Base-by-base conservation (phyloP, 2,888 invertebrate genomes). In the Melanchra persicariae region DNA sequence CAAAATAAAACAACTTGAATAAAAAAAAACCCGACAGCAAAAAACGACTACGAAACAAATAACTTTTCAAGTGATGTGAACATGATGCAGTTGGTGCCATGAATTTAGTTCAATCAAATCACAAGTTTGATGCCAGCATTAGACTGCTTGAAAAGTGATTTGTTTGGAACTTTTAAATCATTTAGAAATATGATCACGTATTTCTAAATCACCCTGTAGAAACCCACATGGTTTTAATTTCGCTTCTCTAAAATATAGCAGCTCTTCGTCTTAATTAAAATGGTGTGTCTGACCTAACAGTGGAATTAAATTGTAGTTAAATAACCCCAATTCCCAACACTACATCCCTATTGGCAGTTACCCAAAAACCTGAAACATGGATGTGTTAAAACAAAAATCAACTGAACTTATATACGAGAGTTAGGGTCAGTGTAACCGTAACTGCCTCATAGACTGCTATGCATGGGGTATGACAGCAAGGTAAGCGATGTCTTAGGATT, bases 241-340 rank as follows among this genome's bases (percentile, higher is more conserved):
- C 9, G 17, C 22, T 17, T 37, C 3, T 12, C 19, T 49, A 24
- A 70, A 70, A 51, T 45, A 30, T 24, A 37, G 17, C n/a, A 57
- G 37, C 26, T 1, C 26, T 58, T 12, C 22, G 22, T 54, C 22
- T 59, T 54, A 63, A 72, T 63, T 79, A 45, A 54, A 52, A 49
- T 43, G n/a, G 52, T 26, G 15, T 40, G 47, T 52, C 19, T 45
- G 47, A 43, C 43, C 34, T 60, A 12, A 57, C 22, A 55, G 26
- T 26, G 43, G 19, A 51, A 63, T 73, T 79, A 45, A 66, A 54
- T 74, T 80, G 43, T 51, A 73, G 37, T 40, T 30, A 37, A 63
- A 55, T 60, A 51, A 64, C 57, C 22, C 17, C 22, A 43, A 65
- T 43, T 52, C 19, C 22, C 43, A 49, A 61, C 55, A 70, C 57